A percentile compares a stretch with the other conserved stretches of the same genome.
Evolutionary conservation across 2,888 invertebrate species (phyloP).

Genomic region (Volucella inflata): DNA sequence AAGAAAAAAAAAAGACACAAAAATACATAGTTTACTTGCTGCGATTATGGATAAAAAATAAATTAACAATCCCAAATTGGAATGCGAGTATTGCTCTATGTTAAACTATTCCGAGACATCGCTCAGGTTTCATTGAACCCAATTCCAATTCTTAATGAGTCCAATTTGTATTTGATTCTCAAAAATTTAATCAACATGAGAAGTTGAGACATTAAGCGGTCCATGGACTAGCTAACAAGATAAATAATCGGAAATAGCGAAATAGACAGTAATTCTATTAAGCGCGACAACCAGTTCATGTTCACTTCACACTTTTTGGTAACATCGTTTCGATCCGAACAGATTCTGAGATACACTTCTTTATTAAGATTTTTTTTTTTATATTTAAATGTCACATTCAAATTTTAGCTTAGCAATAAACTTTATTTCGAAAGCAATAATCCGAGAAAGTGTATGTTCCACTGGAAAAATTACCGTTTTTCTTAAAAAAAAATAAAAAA

Average conservation of each 20-base stretch:
- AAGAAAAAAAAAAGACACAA: constrained; percentile 2
- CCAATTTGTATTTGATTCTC: constrained; percentile 11
- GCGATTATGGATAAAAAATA: constrained; percentile 18
- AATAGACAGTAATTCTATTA: background rate
- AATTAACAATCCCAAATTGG: too few relatives aligned
- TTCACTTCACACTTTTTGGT: constrained; percentile 55
- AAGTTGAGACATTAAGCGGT: background rate
- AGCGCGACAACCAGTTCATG: constrained; percentile 41
- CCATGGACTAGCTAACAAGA: background rate
- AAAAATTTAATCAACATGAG: constrained; percentile 43
- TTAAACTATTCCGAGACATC: background rate
- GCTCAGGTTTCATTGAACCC: constrained; percentile 37
- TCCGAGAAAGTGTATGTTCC: constrained; percentile 8
- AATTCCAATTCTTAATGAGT: constrained; percentile 1
- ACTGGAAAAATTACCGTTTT: constrained; percentile 44
- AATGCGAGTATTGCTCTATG: background rate
- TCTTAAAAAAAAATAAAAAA: background rate
- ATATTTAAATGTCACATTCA: constrained; percentile 34
- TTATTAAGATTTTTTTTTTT: constrained; percentile 1
- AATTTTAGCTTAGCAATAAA: constrained; percentile 25
- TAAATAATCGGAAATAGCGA: constrained; percentile 6
- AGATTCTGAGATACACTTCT: background rate
- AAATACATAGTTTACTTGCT: constrained; percentile 5
- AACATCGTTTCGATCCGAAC: background rate
- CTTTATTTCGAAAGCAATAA: constrained; percentile 1